These are phyloP conservation scores for Amiota mariae DNA, from an alignment of 2,888 invertebrate genomes.

Conservation along the genomic window DNA sequence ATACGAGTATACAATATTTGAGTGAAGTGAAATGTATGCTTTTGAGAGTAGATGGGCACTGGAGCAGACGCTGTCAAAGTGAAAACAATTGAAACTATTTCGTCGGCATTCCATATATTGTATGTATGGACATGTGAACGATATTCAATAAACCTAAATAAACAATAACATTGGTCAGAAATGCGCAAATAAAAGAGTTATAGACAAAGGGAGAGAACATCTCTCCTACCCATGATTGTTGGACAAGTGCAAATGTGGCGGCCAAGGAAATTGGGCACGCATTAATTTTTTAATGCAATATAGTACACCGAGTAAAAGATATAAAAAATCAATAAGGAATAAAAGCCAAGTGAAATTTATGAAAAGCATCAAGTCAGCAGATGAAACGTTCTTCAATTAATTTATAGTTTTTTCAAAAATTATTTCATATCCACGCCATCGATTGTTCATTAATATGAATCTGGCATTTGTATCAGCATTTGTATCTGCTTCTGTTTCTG, in stretches of 20 bases:
- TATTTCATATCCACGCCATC: slow-evolving; percentile 7
- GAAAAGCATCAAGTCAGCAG: too few relatives aligned
- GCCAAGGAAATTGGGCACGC: too few relatives aligned
- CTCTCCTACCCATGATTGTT: too few relatives aligned
- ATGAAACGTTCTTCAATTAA: slow-evolving; percentile 18
- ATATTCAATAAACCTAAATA: slow-evolving; percentile 28
- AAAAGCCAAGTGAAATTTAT: too few relatives aligned
- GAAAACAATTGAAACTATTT: slow-evolving; percentile 25
- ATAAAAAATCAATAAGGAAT: too few relatives aligned
- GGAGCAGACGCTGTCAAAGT: slow-evolving; percentile 5
- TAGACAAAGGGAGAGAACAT: not conserved
- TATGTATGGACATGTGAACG: too few relatives aligned
- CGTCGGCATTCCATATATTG: not conserved
- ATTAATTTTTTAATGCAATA: too few relatives aligned
- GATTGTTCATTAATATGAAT: not conserved
- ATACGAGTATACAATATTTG: slow-evolving; percentile 2
- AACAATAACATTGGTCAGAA: slow-evolving; percentile 15
- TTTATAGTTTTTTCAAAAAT: slow-evolving; percentile 19
- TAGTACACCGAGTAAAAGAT: too few relatives aligned
- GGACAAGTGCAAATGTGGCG: too few relatives aligned
- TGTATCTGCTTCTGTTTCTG: not conserved
- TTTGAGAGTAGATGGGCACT: not conserved
- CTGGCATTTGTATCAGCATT: not conserved
- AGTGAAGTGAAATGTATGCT: not conserved
- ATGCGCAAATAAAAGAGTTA: slow-evolving; percentile 20